These are phyloP conservation scores for Gobius niger DNA, from an alignment of 2,113 vertebrate species.

Conservation along the genomic window DNA sequence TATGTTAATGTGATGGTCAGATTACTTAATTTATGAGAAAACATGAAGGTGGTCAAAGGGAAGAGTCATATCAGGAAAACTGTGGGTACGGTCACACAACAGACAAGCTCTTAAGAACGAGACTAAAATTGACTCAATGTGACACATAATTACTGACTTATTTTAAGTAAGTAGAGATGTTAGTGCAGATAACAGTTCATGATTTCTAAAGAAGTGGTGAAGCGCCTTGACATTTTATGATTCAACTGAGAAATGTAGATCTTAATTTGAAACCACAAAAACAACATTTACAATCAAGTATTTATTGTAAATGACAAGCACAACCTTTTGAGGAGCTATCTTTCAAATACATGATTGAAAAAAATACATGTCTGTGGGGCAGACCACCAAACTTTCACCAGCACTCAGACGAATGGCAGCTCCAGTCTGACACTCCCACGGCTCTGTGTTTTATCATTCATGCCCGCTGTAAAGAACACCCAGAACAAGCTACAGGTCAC, in stretches of 20 bases:
- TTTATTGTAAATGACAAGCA: not conserved
- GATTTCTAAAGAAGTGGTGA: too few species aligned
- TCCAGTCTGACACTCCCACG: constrained; percentile 53
- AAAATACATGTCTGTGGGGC: constrained; percentile 46
- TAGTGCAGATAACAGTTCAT: too few species aligned
- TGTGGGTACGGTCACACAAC: not conserved
- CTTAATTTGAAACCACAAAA: too few species aligned
- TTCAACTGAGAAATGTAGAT: too few species aligned
- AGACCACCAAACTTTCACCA: constrained; percentile 61
- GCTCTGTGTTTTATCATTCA: constrained; percentile 66
- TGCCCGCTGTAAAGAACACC: constrained; percentile 9
- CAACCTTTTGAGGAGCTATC: not conserved
- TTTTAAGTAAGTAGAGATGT: not conserved
- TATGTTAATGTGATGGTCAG: not conserved
- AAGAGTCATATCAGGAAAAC: constrained; percentile 8
- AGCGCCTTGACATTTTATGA: too few species aligned
- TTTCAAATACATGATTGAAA: constrained; percentile 29
- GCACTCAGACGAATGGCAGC: constrained; percentile 55
- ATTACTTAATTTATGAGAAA: constrained; percentile 11
- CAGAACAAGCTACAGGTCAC: constrained; percentile 39
- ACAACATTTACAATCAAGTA: too few species aligned
- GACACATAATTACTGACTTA: not conserved
- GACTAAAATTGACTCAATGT: not conserved
- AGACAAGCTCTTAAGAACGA: not conserved
- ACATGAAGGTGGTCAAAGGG: constrained; percentile 1